Conservation (phyloP, 2,797 vertebrate genomes). For the Loriculus beryllinus region DNA sequence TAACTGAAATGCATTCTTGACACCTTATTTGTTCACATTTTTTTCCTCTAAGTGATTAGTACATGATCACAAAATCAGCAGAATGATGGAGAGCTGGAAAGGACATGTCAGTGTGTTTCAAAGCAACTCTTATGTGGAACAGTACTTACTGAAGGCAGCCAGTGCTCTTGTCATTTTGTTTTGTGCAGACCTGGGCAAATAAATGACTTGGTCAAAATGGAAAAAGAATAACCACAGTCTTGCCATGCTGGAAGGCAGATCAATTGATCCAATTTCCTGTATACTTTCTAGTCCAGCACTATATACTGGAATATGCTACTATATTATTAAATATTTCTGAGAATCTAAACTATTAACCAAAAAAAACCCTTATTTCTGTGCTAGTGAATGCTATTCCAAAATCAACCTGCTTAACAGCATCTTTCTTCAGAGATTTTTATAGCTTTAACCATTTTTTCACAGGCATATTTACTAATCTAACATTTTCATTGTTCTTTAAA, state of each 20-base stretch:
- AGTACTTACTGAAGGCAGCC: slow-evolving; percentile 90
- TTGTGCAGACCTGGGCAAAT: slow-evolving; percentile 74
- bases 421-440: not conserved
- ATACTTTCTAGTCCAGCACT: not conserved
- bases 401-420: not conserved
- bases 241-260: not conserved
- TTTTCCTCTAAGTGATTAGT: not conserved
- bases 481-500: not conserved
- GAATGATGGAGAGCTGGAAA: not conserved
- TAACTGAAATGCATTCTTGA: not conserved
- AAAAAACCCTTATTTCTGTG: not conserved
- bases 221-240: not conserved
- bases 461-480: not conserved
- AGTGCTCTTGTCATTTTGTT: slow-evolving; percentile 79
- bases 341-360: not conserved
- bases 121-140: not conserved
- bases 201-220: slow-evolving; percentile 6
- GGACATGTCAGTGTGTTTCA: not conserved
- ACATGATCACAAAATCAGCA: not conserved
- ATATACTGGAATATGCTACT: not conserved
- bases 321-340: not conserved
- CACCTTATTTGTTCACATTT: not conserved
- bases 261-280: not conserved
- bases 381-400: not conserved
- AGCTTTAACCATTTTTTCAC: not conserved